Evolutionary conservation across 2,113 vertebrate species (phyloP), one percentile per base, ranked within the genome.

Genomic region (Istiophorus platypterus): DNA sequence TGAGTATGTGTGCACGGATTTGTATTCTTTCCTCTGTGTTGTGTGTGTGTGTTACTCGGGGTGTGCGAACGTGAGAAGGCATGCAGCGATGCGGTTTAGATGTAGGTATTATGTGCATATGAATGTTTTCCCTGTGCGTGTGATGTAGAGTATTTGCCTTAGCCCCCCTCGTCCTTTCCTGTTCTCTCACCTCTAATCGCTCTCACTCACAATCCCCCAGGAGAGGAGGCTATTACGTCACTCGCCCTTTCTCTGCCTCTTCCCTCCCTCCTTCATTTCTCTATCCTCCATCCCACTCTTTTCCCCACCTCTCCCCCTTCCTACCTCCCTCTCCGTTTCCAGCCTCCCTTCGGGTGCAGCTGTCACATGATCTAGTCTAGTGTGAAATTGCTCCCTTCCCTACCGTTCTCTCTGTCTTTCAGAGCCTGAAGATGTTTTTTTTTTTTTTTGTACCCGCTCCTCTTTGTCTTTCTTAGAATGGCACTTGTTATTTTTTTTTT

Each of bases 311-410:
- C 63, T 18, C 47, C 42, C 64, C 78, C 45, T 65, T 31, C 49
- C 54, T 24, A 42, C 39, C 62, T 81, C 80, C 76, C 72, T 84
- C 78, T 84, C 86, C 49, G 41, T 92, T 77, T 91, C 84, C 72
- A 49, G 59, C 82, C 85, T 87, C 86, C 92, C 91, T 77, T 78
- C 66, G 83, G 91, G 85, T 92, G 89, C 81, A 87, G 89, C 92
- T 93, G 92, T 93, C 93, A 94, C 93, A 94, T 94, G 93, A 94
- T 93, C 91, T 92, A 93, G 92, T 94, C 92, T 93, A 91, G 92
- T 94, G 90, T 93, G 92, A 93, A 94, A 93, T 93, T 90, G 90
- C 89, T 89, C 82, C 84, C 85, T 89, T 89, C 89, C 84, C 79
- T 61, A 83, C 82, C 77, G 76, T 90, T 92, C 82, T 62, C 58